Evolutionary conservation across 2,888 invertebrate species (phyloP).

Genomic region (Diplolepis rosae): DNA sequence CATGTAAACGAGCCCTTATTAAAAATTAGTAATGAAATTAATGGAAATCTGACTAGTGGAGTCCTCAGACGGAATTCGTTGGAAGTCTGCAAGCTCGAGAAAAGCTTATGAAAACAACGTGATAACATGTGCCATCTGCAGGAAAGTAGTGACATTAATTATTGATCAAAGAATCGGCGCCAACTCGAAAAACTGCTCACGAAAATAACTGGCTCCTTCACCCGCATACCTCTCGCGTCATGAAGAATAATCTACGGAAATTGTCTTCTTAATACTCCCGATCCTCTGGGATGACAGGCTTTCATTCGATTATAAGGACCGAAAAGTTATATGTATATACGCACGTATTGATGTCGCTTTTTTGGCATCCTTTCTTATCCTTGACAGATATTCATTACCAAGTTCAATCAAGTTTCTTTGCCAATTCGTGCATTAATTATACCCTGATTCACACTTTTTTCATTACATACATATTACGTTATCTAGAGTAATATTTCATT

Average conservation of each 20-base stretch:
- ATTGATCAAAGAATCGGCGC: conserved; percentile 69
- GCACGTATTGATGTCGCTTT: not conserved
- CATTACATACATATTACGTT: too few species aligned
- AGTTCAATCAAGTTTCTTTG: conserved; percentile 1
- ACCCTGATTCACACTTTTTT: not conserved
- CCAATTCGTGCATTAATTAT: not conserved
- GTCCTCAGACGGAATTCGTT: conserved; percentile 60
- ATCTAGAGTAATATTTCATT: too few species aligned
- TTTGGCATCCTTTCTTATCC: conserved; percentile 3
- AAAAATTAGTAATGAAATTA: not conserved
- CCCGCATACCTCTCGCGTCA: conserved; percentile 32
- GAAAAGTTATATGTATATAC: not conserved
- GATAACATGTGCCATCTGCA: conserved; percentile 62
- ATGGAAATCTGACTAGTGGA: conserved; percentile 50
- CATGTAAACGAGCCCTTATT: too few species aligned
- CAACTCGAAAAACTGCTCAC: conserved; percentile 52
- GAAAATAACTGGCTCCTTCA: conserved; percentile 43
- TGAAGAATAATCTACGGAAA: conserved; percentile 53
- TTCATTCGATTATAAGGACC: conserved; percentile 38
- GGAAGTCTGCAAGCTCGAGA: conserved; percentile 48
- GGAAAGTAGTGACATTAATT: conserved; percentile 54
- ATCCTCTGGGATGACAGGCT: conserved; percentile 36
- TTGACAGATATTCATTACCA: not conserved
- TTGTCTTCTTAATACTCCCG: conserved; percentile 53
- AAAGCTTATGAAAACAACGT: conserved; percentile 43